A percentile compares a stretch with the other conserved stretches of the same genome.
phyloP scores from a whole-genome alignment of 2,888 invertebrate species.

The Athetis lepigone region DNA sequence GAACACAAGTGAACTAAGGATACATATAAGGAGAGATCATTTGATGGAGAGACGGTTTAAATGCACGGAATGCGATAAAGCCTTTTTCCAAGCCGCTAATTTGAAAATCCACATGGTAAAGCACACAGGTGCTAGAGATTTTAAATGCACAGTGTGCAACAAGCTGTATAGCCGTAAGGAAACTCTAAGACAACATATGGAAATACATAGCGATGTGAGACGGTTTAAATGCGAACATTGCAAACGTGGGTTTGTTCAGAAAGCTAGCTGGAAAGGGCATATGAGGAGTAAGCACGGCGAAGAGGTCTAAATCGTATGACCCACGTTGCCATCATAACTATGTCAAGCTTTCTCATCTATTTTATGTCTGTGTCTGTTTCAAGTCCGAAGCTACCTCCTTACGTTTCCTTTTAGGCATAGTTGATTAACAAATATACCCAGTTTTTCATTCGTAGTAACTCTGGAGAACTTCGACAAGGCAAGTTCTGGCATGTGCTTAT shows the following conservation, averaged over 20 bases:
- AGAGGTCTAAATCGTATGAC: constrained; percentile 50
- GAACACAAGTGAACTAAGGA: constrained; percentile 75
- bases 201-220: constrained; percentile 71
- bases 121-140: constrained; percentile 70
- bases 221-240: constrained; percentile 68
- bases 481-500: no score
- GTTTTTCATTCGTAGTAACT: no score
- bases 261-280: constrained; percentile 70
- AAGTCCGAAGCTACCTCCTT: no score
- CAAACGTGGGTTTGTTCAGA: constrained; percentile 68
- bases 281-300: constrained; percentile 65
- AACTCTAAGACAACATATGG: constrained; percentile 70
- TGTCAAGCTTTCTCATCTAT: no score
- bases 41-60: constrained; percentile 60
- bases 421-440: no score
- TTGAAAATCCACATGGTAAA: constrained; percentile 72
- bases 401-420: no score
- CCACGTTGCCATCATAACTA: no score
- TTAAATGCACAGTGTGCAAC: constrained; percentile 76
- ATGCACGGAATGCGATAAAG: constrained; percentile 54
- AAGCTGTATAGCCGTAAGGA: constrained; percentile 69
- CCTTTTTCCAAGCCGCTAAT: constrained; percentile 57
- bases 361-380: no score
- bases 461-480: no score
- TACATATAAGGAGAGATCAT: constrained; percentile 81